Evolutionary conservation across 2,888 invertebrate genomes (phyloP).

Genomic region (Drosophila helvetica): DNA sequence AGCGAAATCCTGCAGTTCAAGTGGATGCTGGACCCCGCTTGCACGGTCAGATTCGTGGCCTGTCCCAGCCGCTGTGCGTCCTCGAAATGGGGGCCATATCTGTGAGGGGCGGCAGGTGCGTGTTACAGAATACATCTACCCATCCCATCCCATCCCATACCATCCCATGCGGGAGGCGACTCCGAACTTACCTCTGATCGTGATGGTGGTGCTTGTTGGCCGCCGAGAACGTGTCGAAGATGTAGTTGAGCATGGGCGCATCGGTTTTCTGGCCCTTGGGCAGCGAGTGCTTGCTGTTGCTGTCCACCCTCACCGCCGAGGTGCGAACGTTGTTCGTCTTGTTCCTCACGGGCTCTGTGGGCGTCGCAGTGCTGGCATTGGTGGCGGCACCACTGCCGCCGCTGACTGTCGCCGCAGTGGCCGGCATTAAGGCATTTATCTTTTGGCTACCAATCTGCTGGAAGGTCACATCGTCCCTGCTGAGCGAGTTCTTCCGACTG

Average conservation of each 20-base stretch:
- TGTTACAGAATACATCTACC: neutral
- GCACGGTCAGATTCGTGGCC: conserved; percentile 89
- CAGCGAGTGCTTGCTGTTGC: conserved; percentile 83
- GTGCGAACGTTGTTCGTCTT: conserved; percentile 51
- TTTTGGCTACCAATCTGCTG: conserved; percentile 78
- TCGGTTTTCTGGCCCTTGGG: conserved; percentile 86
- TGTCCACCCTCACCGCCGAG: conserved; percentile 75
- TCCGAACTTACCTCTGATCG: conserved; percentile 85
- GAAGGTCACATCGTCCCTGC: conserved; percentile 38
- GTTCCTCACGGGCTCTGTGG: conserved; percentile 42
- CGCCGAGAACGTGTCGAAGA: conserved; percentile 89
- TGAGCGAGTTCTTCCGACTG: conserved; percentile 53
- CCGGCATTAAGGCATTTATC: conserved; percentile 63
- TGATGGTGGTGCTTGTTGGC: conserved; percentile 89
- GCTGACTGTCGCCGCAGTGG: conserved; percentile 32
- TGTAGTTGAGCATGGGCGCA: conserved; percentile 90
- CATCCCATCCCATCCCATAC: too few species aligned
- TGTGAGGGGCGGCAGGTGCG: conserved; percentile 58
- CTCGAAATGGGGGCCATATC: conserved; percentile 90
- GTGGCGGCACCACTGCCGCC: conserved; percentile 36
- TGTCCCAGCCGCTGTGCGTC: conserved; percentile 85
- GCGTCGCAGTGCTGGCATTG: conserved; percentile 33
- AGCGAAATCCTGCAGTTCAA: conserved; percentile 90
- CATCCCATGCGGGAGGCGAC: too few species aligned
- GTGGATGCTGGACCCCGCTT: conserved; percentile 89